These are phyloP conservation scores for Cotesia congregata DNA, from an alignment of 2,888 invertebrate genomes.

Conservation along the genomic window DNA sequence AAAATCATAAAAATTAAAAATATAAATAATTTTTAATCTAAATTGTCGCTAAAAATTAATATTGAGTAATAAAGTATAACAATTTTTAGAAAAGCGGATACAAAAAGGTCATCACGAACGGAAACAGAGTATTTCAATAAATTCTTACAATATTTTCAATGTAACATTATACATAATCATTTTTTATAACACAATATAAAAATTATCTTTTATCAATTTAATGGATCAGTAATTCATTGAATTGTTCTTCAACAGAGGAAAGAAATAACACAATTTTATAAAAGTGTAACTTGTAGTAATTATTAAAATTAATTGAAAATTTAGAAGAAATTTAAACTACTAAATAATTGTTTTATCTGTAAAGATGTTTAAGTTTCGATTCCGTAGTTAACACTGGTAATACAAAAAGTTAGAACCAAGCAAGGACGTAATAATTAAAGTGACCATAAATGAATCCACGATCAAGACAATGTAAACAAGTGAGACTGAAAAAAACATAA, in stretches of 20 bases:
- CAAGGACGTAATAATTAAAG: constrained; percentile 27
- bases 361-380: constrained; percentile 4
- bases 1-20: too few relatives aligned
- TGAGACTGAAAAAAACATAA: neutral
- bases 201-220: neutral
- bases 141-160: neutral
- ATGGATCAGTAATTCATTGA: neutral
- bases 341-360: neutral
- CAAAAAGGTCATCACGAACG: constrained; percentile 43
- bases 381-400: constrained; percentile 19
- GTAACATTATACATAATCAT: constrained; percentile 2
- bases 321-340: neutral
- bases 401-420: neutral
- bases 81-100: constrained; percentile 38
- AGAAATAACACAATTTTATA: neutral
- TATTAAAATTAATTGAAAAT: neutral
- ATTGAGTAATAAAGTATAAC: neutral
- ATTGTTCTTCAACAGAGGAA: neutral
- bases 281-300: neutral
- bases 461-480: constrained; percentile 10
- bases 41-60: neutral
- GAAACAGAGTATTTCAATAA: constrained; percentile 39
- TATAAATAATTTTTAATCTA: too few relatives aligned
- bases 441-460: constrained; percentile 21
- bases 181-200: constrained; percentile 3